Base-by-base conservation (phyloP, 2,888 invertebrate species). In the Himalopsyche kuldschensis region DNA sequence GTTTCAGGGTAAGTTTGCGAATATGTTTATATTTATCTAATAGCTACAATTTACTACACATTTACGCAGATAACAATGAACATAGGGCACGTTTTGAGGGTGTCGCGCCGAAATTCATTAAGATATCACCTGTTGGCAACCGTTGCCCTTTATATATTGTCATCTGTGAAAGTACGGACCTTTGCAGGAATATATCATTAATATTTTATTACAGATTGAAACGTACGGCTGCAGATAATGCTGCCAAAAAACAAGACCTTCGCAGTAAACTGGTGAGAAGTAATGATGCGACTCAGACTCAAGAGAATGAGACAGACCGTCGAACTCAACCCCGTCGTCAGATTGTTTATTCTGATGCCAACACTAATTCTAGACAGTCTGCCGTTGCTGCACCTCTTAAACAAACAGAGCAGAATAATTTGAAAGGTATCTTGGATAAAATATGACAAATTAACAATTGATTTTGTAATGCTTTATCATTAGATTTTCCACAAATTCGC, bases 221-320 rank as follows among this genome's bases (percentile, higher is more conserved):
- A 77, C 75, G 77, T 55, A 4, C 80, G 15, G 77, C 78, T 15
- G 27, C 41, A 17, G 77, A 80, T 41, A 35, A n/a, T 31, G 80
- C 6, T 1, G 4, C 69, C 27, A 27, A 69, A 1, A 69, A 69
- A 30, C 15, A 24, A 55, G 86, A 86, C 35, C 79, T 86, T 10
- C 84, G 86, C 46, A 83, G 27, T 11, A 86, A 86, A 77, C 83
- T 86, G 24, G 85, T 81, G 6, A 77, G 84, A 27, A 35, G 41
- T 55, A 55, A 35, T 10, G 75, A 69, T 20, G 11, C 35, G 1
- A 24, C 78, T 41, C 75, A n/a, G n/a, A 24, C 32, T 32, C 46
- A 24, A 31, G 48, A 30, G 63, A 75, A 81, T 30, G n/a, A 46
- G 75, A 31, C 75, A 10, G 30, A 55, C n/a, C 78, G 41, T 10